These are phyloP conservation scores for Drosophila neonasuta DNA, from an alignment of 2,888 invertebrate species.

Conservation along the genomic window DNA sequence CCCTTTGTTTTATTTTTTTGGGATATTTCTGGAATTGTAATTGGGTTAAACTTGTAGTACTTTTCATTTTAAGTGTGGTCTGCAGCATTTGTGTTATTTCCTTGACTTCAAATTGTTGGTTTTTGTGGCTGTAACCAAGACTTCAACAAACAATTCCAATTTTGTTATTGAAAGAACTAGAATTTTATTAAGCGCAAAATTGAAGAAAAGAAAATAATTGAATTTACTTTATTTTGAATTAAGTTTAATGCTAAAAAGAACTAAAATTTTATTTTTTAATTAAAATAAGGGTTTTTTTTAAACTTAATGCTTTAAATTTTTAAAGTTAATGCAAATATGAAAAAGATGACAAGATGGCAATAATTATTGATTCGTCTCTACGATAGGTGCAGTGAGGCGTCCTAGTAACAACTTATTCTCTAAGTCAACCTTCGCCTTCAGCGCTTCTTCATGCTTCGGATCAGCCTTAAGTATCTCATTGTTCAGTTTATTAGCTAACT, in stretches of 20 bases:
- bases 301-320: no score
- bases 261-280: no score
- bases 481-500: slow-evolving; percentile 64
- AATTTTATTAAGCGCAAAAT: no score
- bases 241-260: no score
- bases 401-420: slow-evolving; percentile 29
- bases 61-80: neutral
- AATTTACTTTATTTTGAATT: no score
- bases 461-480: slow-evolving; percentile 53
- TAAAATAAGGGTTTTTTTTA: no score
- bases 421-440: slow-evolving; percentile 30
- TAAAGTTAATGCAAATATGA: no score
- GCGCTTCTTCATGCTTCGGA: slow-evolving; percentile 44
- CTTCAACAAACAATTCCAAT: no score
- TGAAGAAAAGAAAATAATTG: no score
- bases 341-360: no score
- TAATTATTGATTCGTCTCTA: neutral
- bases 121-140: no score
- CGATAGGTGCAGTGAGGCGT: slow-evolving; percentile 10
- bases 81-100: neutral
- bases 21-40: neutral
- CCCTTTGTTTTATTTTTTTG: neutral
- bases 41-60: neutral
- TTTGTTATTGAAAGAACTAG: no score
- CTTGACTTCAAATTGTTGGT: neutral